Conservation (phyloP, 2,888 invertebrate species). For the Homarus gammarus region DNA sequence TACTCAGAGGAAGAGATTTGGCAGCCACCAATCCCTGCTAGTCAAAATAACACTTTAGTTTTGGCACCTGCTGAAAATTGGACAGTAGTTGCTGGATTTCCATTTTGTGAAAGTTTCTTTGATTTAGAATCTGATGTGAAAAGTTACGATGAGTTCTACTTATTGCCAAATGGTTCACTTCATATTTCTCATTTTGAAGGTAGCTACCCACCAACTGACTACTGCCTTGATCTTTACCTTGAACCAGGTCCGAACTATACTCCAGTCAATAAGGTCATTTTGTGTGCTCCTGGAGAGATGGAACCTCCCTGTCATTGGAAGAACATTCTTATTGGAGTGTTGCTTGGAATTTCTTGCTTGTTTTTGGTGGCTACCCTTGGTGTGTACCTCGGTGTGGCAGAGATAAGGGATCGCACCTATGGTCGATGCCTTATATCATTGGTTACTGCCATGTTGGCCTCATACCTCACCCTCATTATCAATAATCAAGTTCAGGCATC, state of each 20-base stretch:
- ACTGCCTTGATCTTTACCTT: conserved; percentile 44
- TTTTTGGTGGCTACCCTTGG: conserved; percentile 40
- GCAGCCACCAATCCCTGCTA: conserved; percentile 7
- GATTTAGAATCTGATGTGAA: neutral
- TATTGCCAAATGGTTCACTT: conserved; percentile 49
- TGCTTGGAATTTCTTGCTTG: conserved; percentile 43
- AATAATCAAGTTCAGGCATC: neutral
- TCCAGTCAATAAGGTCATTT: neutral
- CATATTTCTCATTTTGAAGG: neutral
- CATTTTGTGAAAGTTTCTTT: conserved; percentile 40
- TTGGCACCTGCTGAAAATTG: neutral
- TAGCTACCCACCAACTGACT: conserved; percentile 18
- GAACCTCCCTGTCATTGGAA: conserved; percentile 17
- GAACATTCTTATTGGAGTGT: neutral
- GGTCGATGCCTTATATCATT: conserved; percentile 63
- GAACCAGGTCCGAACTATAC: neutral
- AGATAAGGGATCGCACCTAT: conserved; percentile 53
- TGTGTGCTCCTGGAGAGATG: neutral
- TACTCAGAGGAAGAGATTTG: neutral
- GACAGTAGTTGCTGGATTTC: conserved; percentile 33
- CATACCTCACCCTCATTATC: conserved; percentile 29
- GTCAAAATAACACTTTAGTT: neutral
- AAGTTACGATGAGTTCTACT: conserved; percentile 28
- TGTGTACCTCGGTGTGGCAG: conserved; percentile 52
- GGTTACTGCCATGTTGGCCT: conserved; percentile 53